A percentile compares a stretch with the other conserved stretches of the same genome.
phyloP scores from a whole-genome alignment of 2,888 invertebrate genomes.

The Pyrochroa serraticornis region DNA sequence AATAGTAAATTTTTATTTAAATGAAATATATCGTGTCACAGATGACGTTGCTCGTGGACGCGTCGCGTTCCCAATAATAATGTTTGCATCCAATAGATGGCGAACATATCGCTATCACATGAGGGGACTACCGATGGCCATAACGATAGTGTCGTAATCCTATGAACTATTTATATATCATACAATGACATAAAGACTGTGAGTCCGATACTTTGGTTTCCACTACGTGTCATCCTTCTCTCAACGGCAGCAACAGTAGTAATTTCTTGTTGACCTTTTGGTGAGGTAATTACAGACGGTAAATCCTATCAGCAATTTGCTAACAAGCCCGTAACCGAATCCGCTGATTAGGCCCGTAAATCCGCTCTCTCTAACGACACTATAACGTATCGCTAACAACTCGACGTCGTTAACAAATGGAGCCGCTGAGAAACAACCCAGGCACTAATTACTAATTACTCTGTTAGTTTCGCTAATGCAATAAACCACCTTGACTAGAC shows the following conservation, averaged over 20 bases:
- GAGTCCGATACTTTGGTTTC: no score
- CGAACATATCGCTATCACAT: no score
- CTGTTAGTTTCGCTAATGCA: slow-evolving; percentile 32
- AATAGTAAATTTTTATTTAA: no score
- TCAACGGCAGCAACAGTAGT: neutral
- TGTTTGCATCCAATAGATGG: no score
- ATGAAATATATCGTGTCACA: no score
- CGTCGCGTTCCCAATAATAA: no score
- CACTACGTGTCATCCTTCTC: neutral
- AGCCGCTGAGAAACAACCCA: slow-evolving; percentile 41
- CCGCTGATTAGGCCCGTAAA: slow-evolving; percentile 50
- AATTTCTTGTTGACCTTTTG: slow-evolving; percentile 27
- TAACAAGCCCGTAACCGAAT: slow-evolving; percentile 47
- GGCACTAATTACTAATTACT: slow-evolving; percentile 45
- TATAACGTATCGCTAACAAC: slow-evolving; percentile 51
- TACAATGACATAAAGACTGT: no score
- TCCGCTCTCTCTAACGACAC: slow-evolving; percentile 47
- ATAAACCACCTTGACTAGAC: slow-evolving; percentile 29
- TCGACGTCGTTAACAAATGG: slow-evolving; percentile 47
- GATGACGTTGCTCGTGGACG: no score
- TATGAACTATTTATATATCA: no score
- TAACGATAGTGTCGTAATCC: no score
- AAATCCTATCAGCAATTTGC: slow-evolving; percentile 47
- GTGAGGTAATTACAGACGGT: slow-evolving; percentile 31
- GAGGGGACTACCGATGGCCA: no score